A percentile compares a stretch with the other conserved stretches of the same genome.
Evolutionary conservation across 2,888 invertebrate species (phyloP).

Genomic region (Drosophila kambysellisi): DNA sequence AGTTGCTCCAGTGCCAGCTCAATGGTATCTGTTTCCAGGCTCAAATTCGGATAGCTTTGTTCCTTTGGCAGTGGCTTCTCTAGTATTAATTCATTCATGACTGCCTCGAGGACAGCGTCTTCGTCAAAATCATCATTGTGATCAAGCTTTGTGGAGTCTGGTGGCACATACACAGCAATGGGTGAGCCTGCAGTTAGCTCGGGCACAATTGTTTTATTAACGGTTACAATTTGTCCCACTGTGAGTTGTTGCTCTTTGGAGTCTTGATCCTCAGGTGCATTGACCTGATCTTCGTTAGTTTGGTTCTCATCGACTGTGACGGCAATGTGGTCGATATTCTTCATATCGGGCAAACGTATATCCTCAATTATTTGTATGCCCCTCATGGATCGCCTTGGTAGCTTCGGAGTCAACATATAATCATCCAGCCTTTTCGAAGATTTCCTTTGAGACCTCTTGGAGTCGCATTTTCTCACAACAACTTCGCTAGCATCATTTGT

Average conservation of each 20-base stretch:
- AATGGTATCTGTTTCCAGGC: conserved; percentile 49
- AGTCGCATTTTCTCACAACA: background rate
- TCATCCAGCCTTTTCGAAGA: background rate
- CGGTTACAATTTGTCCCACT: background rate
- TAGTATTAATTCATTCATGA: conserved; percentile 19
- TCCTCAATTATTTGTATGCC: conserved; percentile 68
- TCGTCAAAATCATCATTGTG: conserved; percentile 57
- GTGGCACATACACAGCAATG: conserved; percentile 55
- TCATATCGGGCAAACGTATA: conserved; percentile 60
- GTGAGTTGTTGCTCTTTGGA: too few relatives aligned
- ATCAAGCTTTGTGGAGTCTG: conserved; percentile 66
- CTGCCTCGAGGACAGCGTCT: conserved; percentile 36
- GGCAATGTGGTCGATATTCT: conserved; percentile 59
- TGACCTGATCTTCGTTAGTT: too few relatives aligned
- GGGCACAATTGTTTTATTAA: conserved; percentile 4
- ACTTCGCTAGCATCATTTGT: background rate
- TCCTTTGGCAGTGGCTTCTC: conserved; percentile 7
- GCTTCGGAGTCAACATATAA: background rate
- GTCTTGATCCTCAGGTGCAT: background rate
- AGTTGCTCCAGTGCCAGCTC: conserved; percentile 51
- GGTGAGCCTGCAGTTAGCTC: conserved; percentile 3
- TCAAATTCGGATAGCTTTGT: conserved; percentile 31
- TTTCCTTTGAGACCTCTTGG: background rate
- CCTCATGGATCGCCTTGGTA: background rate
- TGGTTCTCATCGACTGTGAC: conserved; percentile 38